Evolutionary conservation across 2,888 invertebrate species (phyloP).

Genomic region (Dynastes hyllus): DNA sequence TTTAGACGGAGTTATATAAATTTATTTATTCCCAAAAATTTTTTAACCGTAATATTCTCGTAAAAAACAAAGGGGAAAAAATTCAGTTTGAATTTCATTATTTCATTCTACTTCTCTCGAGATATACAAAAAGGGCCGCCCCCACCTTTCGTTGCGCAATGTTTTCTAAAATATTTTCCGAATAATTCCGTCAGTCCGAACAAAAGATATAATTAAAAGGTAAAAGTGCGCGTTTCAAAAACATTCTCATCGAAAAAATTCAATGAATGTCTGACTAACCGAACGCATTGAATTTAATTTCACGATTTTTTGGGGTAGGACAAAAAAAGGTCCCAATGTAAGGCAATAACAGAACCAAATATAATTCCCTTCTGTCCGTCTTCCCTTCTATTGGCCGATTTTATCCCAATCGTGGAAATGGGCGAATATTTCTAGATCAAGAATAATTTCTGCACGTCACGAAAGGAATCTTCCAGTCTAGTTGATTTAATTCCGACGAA

Average conservation of each 20-base stretch:
- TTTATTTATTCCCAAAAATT: no score
- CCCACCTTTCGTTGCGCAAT: background rate
- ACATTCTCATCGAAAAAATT: conserved; percentile 17
- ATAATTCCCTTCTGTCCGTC: background rate
- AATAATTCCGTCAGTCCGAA: background rate
- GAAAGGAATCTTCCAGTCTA: no score
- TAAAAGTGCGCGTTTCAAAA: conserved; percentile 9
- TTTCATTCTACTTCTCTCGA: background rate
- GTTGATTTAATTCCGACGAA: no score
- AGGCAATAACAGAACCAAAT: background rate
- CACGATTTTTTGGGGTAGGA: conserved; percentile 9
- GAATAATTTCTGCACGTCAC: no score
- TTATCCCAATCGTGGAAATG: no score
- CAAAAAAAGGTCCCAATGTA: background rate
- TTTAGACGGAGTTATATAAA: no score
- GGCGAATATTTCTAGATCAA: no score
- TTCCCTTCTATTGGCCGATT: no score
- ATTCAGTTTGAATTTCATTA: conserved; percentile 9
- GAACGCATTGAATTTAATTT: conserved; percentile 25
- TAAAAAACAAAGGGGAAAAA: background rate
- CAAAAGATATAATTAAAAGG: conserved; percentile 29
- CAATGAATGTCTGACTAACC: conserved; percentile 34
- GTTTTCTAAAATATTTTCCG: background rate
- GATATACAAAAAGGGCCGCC: background rate
- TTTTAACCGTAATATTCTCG: background rate